phyloP scores from a whole-genome alignment of 2,888 invertebrate species.

The Acleris laterana region DNA sequence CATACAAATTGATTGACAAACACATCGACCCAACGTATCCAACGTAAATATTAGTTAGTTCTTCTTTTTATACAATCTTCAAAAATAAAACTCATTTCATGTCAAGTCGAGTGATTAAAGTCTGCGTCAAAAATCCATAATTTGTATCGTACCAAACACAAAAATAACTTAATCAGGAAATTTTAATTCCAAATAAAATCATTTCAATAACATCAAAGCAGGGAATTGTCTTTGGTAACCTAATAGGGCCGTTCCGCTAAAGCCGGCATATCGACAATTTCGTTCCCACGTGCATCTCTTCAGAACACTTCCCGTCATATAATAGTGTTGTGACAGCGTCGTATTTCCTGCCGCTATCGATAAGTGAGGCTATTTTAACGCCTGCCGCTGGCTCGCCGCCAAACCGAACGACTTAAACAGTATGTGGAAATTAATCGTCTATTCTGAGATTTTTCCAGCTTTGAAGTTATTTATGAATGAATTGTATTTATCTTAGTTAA shows the following conservation, averaged over 20 bases:
- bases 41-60: too few relatives aligned
- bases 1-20: too few relatives aligned
- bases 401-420: conserved; percentile 45
- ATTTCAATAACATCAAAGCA: conserved; percentile 8
- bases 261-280: conserved; percentile 33
- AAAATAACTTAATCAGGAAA: neutral
- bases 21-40: too few relatives aligned
- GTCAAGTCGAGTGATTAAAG: too few relatives aligned
- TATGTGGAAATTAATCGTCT: conserved; percentile 39
- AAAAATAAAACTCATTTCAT: too few relatives aligned
- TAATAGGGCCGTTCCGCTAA: conserved; percentile 27
- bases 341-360: conserved; percentile 62
- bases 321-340: conserved; percentile 62
- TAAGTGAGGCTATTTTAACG: conserved; percentile 60
- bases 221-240: conserved; percentile 23
- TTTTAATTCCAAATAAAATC: conserved; percentile 3
- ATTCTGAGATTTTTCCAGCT: conserved; percentile 40
- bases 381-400: conserved; percentile 55
- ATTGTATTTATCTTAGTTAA: conserved; percentile 31
- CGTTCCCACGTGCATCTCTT: conserved; percentile 38
- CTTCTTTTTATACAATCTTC: too few relatives aligned
- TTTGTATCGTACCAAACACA: too few relatives aligned
- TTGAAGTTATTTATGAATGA: conserved; percentile 39
- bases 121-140: too few relatives aligned
- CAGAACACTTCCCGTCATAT: conserved; percentile 53